Conservation (phyloP, 2,888 invertebrate species). For the Synanthedon myopaeformis region DNA sequence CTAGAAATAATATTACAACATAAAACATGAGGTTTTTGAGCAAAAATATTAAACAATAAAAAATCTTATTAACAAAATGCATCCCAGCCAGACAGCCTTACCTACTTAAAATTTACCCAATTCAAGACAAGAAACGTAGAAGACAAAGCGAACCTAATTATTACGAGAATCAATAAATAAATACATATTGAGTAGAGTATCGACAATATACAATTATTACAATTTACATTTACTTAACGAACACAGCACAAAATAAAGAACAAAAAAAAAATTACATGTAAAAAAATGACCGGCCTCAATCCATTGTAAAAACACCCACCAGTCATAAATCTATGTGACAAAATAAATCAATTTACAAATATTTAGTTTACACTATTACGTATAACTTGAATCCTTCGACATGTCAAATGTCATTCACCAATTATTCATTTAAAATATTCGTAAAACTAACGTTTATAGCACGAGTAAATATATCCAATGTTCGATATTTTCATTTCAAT, state of each 20-base stretch:
- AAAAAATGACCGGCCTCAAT: conserved; percentile 47
- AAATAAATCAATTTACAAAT: conserved; percentile 61
- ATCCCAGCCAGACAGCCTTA: conserved; percentile 58
- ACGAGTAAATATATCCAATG: conserved; percentile 59
- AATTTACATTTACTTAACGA: conserved; percentile 67
- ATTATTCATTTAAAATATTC: conserved; percentile 36
- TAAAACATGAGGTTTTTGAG: conserved; percentile 51
- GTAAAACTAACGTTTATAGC: conserved; percentile 44
- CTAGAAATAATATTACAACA: conserved; percentile 52
- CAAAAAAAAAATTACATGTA: conserved; percentile 35
- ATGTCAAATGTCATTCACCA: conserved; percentile 35
- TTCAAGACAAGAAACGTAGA: conserved; percentile 29
- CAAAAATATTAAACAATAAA: conserved; percentile 38
- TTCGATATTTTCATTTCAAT: conserved; percentile 42
- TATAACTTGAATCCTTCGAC: conserved; percentile 61
- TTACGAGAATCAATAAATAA: conserved; percentile 66
- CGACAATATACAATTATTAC: conserved; percentile 68
- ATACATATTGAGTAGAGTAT: conserved; percentile 49
- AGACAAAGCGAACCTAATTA: conserved; percentile 46
- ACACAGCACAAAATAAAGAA: conserved; percentile 65
- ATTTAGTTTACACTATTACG: conserved; percentile 61
- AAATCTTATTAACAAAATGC: conserved; percentile 29
- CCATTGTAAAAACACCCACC: conserved; percentile 54
- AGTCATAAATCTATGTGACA: conserved; percentile 54
- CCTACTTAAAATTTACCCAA: conserved; percentile 34